Conservation (phyloP, 2,888 invertebrate species). For the Elgonia sp. region DNA sequence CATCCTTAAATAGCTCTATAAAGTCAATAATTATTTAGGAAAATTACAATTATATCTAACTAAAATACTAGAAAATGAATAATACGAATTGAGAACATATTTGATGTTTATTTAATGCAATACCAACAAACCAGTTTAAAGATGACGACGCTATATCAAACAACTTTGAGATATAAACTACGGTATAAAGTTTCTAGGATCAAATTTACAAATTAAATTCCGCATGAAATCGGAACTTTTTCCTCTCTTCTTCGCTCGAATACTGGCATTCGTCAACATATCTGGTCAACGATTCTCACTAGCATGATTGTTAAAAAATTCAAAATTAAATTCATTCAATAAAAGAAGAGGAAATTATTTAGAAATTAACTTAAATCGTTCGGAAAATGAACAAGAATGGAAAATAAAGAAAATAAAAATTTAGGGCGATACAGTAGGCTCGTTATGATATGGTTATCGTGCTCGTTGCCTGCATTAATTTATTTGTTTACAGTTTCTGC, state of each 20-base stretch:
- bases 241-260: constrained; percentile 54
- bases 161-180: constrained; percentile 73
- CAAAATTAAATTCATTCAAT: constrained; percentile 36
- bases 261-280: constrained; percentile 62
- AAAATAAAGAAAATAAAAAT: constrained; percentile 77
- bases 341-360: constrained; percentile 50
- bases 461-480: constrained; percentile 43
- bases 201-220: constrained; percentile 73
- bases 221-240: constrained; percentile 38
- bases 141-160: constrained; percentile 71
- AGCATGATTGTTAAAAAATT: constrained; percentile 50
- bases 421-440: constrained; percentile 82
- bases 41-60: neutral
- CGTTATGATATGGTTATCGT: constrained; percentile 83
- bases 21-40: too few species aligned
- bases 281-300: constrained; percentile 60
- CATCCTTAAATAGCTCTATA: too few species aligned
- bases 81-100: constrained; percentile 49
- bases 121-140: constrained; percentile 73
- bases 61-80: constrained; percentile 33
- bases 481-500: constrained; percentile 73
- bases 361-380: constrained; percentile 39
- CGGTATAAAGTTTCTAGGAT: constrained; percentile 72
- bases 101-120: constrained; percentile 71
- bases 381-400: too few species aligned